A percentile compares a stretch with the other conserved stretches of the same genome.
phyloP scores from a whole-genome alignment of 2,888 invertebrate genomes.

The Criorhina ranunculi region DNA sequence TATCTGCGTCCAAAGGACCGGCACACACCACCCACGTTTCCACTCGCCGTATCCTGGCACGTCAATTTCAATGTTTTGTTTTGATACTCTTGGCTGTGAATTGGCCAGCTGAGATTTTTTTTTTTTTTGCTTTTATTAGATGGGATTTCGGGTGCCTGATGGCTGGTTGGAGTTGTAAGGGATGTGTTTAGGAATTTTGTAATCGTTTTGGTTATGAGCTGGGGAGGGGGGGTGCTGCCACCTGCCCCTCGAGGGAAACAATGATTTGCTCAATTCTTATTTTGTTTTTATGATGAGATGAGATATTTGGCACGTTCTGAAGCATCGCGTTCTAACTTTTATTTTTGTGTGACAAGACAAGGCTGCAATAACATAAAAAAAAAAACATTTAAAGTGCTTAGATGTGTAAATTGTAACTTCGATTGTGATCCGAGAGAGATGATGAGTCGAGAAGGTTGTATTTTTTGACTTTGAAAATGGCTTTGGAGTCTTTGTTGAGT shows the following conservation, averaged over 20 bases:
- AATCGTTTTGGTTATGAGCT: constrained; percentile 65
- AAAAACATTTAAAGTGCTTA: constrained; percentile 26
- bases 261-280: constrained; percentile 60
- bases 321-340: constrained; percentile 41
- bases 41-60: constrained; percentile 8
- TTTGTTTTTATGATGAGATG: constrained; percentile 16
- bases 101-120: constrained; percentile 72
- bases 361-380: constrained; percentile 35
- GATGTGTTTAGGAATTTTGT: constrained; percentile 62
- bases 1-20: constrained; percentile 4
- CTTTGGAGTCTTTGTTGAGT: background rate
- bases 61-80: constrained; percentile 66
- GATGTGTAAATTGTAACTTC: constrained; percentile 23
- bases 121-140: constrained; percentile 27
- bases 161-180: constrained; percentile 15
- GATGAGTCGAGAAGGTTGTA: constrained; percentile 32
- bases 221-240: background rate
- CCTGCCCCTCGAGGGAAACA: constrained; percentile 55
- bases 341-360: constrained; percentile 24
- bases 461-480: background rate
- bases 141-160: constrained; percentile 19
- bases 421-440: constrained; percentile 8
- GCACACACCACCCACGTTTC: constrained; percentile 14
- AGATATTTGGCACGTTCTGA: constrained; percentile 40
- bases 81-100: constrained; percentile 66